These are phyloP conservation scores for Poecilus cupreus DNA, from an alignment of 2,888 invertebrate genomes.

Conservation along the genomic window DNA sequence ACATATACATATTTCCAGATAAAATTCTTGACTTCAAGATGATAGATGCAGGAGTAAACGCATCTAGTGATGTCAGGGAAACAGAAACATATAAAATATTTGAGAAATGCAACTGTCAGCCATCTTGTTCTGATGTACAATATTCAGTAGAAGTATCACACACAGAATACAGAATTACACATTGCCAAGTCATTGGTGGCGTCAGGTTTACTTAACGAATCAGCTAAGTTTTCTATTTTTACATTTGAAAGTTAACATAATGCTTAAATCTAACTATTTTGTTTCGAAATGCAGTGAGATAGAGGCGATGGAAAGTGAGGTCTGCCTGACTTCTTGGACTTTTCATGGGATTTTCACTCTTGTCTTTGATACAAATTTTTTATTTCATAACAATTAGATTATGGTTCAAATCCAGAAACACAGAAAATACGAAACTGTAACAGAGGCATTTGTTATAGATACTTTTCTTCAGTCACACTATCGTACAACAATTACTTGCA, in stretches of 20 bases:
- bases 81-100: not conserved
- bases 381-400: constrained; percentile 75
- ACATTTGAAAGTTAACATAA: too few species aligned
- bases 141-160: constrained; percentile 18
- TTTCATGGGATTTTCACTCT: constrained; percentile 71
- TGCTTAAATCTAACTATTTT: too few species aligned
- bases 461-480: too few species aligned
- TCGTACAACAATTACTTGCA: too few species aligned
- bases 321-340: constrained; percentile 78
- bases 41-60: not conserved
- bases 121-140: constrained; percentile 35
- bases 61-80: not conserved
- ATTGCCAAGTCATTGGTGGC: too few species aligned
- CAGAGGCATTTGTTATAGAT: too few species aligned
- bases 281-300: constrained; percentile 55
- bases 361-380: constrained; percentile 74
- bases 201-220: too few species aligned
- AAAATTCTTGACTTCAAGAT: constrained; percentile 18
- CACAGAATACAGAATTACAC: constrained; percentile 6
- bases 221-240: too few species aligned
- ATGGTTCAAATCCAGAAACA: constrained; percentile 66
- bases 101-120: constrained; percentile 28
- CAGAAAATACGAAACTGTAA: not conserved
- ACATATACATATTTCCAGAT: not conserved
- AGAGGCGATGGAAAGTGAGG: constrained; percentile 62